phyloP scores from a whole-genome alignment of 1,140 invertebrate genomes.

The Eufriesea mexicana region DNA sequence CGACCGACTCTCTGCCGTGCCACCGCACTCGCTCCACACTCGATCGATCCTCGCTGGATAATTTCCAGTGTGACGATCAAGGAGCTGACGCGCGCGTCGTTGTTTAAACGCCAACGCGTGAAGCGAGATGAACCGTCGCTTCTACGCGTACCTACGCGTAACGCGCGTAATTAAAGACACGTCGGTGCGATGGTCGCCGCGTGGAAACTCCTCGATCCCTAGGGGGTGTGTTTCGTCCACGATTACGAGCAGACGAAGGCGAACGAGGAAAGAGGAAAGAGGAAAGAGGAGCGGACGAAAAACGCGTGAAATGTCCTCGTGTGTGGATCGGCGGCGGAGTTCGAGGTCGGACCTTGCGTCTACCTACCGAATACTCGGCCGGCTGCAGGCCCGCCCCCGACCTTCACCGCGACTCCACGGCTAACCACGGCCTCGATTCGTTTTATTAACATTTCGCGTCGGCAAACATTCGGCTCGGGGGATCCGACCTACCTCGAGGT shows the following conservation, averaged over 20 bases:
- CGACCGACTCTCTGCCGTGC: background rate
- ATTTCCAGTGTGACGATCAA: constrained; percentile 51
- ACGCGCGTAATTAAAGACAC: constrained; percentile 40
- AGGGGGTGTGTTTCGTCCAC: no score
- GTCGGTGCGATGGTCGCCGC: background rate
- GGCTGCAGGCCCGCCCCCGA: constrained; percentile 62
- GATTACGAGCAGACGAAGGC: no score
- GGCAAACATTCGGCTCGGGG: constrained; percentile 63
- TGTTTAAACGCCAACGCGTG: constrained; percentile 40
- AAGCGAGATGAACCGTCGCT: constrained; percentile 34
- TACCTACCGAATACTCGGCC: constrained; percentile 58
- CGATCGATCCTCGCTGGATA: constrained; percentile 41
- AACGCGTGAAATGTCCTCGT: constrained; percentile 39
- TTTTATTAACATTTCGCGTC: constrained; percentile 61
- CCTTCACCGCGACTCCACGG: constrained; percentile 55
- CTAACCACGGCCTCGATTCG: constrained; percentile 54
- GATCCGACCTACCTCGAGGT: constrained; percentile 59
- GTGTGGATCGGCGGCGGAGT: constrained; percentile 47
- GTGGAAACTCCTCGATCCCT: constrained; percentile 4
- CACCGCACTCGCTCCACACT: background rate
- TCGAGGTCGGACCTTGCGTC: constrained; percentile 62
- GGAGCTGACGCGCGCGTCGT: constrained; percentile 9
- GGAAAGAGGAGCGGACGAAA: no score
- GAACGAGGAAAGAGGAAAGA: no score
- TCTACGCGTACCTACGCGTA: constrained; percentile 12